A percentile compares a stretch with the other conserved stretches of the same genome.
Evolutionary conservation across 2,888 invertebrate genomes (phyloP).

Genomic region (Crocallis elinguaria): DNA sequence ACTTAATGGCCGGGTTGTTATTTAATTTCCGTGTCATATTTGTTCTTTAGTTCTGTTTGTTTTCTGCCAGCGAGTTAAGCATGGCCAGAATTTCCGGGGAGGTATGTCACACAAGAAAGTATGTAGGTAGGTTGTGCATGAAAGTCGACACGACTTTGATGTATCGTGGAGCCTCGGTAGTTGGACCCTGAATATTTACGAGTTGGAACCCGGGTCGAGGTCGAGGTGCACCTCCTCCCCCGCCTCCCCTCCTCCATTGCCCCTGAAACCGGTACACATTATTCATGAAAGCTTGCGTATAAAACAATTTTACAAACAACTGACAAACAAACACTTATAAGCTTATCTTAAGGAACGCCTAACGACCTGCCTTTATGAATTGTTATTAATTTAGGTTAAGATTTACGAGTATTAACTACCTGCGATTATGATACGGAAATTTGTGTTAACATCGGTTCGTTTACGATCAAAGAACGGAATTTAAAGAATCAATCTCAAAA

Average conservation of each 20-base stretch:
- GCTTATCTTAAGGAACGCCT: conserved; percentile 18
- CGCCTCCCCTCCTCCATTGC: conserved; percentile 19
- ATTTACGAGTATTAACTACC: background rate
- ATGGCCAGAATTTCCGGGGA: conserved; percentile 47
- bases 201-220: conserved; percentile 52
- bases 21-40: conserved; percentile 60
- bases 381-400: background rate
- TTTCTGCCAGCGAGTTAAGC: conserved; percentile 40
- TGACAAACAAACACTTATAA: conserved; percentile 47
- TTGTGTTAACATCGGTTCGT: conserved; percentile 21
- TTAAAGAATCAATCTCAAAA: conserved; percentile 15
- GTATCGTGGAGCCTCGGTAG: conserved; percentile 64
- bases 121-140: conserved; percentile 52
- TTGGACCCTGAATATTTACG: conserved; percentile 77
- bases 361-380: conserved; percentile 11
- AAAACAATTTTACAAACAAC: conserved; percentile 48
- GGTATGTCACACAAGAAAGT: conserved; percentile 50
- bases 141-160: conserved; percentile 69
- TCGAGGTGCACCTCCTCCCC: conserved; percentile 43
- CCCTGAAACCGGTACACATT: conserved; percentile 58
- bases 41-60: conserved; percentile 49
- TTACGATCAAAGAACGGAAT: conserved; percentile 17
- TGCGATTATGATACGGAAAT: background rate
- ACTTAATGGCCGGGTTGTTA: conserved; percentile 38
- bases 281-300: conserved; percentile 56